These are phyloP conservation scores for Cyprinella venusta DNA, from an alignment of 2,797 vertebrate species.

Conservation along the genomic window DNA sequence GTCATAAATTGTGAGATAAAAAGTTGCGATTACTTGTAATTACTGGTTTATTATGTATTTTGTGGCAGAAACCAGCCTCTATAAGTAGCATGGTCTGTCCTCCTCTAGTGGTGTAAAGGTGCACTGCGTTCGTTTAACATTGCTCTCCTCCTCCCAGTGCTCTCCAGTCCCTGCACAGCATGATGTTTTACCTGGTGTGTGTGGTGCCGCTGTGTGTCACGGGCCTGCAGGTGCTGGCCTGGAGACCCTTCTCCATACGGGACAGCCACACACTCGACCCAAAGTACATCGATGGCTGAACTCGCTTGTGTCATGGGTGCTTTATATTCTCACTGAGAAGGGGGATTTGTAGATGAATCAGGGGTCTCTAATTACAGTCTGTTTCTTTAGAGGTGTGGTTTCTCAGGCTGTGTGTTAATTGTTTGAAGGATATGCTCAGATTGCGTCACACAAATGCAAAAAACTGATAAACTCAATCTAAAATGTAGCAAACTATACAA, in stretches of 20 bases:
- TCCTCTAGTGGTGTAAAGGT: slow-evolving; percentile 34
- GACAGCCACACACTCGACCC: slow-evolving; percentile 78
- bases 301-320: too few relatives aligned
- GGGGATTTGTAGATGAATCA: neutral
- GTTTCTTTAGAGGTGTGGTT: neutral
- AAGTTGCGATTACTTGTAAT: too few relatives aligned
- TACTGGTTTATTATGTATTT: too few relatives aligned
- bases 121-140: neutral
- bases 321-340: neutral
- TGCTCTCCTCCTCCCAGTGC: slow-evolving; percentile 67
- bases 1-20: too few relatives aligned
- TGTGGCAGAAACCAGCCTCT: too few relatives aligned
- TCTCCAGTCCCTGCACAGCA: slow-evolving; percentile 76
- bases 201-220: slow-evolving; percentile 83
- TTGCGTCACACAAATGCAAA: neutral
- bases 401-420: neutral
- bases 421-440: neutral
- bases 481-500: too few relatives aligned
- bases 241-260: slow-evolving; percentile 87
- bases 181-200: slow-evolving; percentile 89
- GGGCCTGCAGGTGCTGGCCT: slow-evolving; percentile 79
- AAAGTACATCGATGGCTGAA: slow-evolving; percentile 75
- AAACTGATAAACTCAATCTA: neutral
- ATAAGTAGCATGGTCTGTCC: neutral
- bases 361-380: neutral